Conservation (phyloP, 2,113 vertebrate genomes). For the Aphyosemion australe region DNA sequence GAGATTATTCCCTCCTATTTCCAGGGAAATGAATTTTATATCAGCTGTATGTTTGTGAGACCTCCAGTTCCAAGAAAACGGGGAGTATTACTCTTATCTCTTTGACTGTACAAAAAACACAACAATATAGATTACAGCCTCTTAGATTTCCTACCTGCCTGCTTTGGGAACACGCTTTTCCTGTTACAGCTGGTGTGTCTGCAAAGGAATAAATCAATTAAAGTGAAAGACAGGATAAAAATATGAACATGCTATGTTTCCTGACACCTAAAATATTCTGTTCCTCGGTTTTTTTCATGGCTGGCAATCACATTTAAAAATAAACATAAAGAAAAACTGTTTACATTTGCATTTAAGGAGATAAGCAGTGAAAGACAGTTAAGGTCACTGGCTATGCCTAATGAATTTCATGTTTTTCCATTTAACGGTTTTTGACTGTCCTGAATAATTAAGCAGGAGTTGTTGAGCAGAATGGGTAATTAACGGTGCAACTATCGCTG, state of each 20-base stretch:
- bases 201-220: conserved; percentile 67
- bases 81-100: conserved; percentile 69
- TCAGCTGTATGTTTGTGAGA: conserved; percentile 72
- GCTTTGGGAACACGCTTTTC: conserved; percentile 45
- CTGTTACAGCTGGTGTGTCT: conserved; percentile 49
- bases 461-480: conserved; percentile 4
- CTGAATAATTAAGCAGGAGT: no score
- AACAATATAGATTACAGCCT: conserved; percentile 64
- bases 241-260: conserved; percentile 29
- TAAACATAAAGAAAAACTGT: conserved; percentile 17
- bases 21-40: conserved; percentile 73
- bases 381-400: no score
- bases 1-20: conserved; percentile 68
- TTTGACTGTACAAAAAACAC: conserved; percentile 66
- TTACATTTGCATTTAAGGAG: conserved; percentile 39
- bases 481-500: neutral
- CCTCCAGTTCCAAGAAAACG: conserved; percentile 70
- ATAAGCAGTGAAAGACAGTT: neutral
- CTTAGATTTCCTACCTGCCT: conserved; percentile 63
- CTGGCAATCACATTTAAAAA: conserved; percentile 35
- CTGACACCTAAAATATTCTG: conserved; percentile 21
- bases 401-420: conserved; percentile 8
- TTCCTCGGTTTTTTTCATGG: conserved; percentile 25
- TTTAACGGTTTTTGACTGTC: conserved; percentile 20
- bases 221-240: conserved; percentile 48